phyloP scores from a whole-genome alignment of 1,140 invertebrate species.

The Octopus sinensis region DNA sequence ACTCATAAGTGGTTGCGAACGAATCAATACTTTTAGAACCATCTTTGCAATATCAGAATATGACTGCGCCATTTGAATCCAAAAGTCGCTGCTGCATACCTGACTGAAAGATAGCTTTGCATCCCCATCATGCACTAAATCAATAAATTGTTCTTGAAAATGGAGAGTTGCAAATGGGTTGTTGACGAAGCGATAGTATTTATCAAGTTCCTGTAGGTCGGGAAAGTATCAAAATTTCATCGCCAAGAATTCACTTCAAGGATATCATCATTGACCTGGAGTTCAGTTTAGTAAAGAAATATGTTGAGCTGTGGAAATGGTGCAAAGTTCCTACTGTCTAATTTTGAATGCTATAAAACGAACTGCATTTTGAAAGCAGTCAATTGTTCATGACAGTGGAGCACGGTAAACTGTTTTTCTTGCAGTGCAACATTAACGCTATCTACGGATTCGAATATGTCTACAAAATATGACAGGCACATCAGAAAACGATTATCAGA shows the following conservation, averaged over 20 bases:
- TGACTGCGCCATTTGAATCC: not conserved
- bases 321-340: not conserved
- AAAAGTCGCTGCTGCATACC: not conserved
- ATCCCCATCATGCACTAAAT: conserved; percentile 2
- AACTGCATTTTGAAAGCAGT: not conserved
- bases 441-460: not conserved
- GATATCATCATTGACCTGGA: not conserved
- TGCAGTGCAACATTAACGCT: not conserved
- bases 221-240: not conserved
- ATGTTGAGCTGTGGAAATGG: conserved; percentile 5
- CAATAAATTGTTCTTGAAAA: not conserved
- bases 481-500: conserved; percentile 1
- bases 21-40: not conserved
- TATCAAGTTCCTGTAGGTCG: not conserved
- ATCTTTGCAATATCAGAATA: not conserved
- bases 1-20: conserved; percentile 7
- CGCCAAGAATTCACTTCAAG: not conserved
- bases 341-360: not conserved
- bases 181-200: conserved; percentile 1
- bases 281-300: not conserved
- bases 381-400: not conserved
- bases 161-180: conserved; percentile 5
- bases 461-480: not conserved
- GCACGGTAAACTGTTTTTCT: not conserved
- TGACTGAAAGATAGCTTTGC: not conserved